A percentile compares a stretch with the other conserved stretches of the same genome.
These are phyloP conservation scores for Salvelinus namaycush DNA, from an alignment of 2,113 vertebrate species.

Conservation along the genomic window DNA sequence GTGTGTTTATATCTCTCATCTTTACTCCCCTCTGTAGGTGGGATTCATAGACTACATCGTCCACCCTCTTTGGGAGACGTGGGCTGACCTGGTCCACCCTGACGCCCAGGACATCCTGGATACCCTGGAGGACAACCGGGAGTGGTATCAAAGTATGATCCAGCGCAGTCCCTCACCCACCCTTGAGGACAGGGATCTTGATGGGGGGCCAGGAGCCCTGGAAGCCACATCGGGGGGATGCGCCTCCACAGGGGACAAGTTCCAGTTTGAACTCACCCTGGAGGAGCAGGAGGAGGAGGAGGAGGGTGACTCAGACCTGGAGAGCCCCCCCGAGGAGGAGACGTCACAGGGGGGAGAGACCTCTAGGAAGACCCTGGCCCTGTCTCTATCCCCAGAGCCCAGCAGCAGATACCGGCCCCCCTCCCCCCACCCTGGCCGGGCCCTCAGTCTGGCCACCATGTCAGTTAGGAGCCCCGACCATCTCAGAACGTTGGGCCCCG, in stretches of 20 bases:
- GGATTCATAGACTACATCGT: constrained; percentile 92
- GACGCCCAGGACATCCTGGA: constrained; percentile 91
- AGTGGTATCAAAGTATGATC: constrained; percentile 96
- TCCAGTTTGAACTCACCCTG: constrained; percentile 85
- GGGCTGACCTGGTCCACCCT: constrained; percentile 90
- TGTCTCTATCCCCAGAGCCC: constrained; percentile 51
- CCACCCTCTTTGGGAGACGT: constrained; percentile 92
- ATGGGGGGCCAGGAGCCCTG: constrained; percentile 5
- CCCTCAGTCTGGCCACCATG: constrained; percentile 49
- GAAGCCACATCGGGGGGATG: constrained; percentile 29
- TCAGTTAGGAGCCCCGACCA: constrained; percentile 51
- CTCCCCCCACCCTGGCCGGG: constrained; percentile 47
- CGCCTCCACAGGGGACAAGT: constrained; percentile 70
- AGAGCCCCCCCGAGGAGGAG: constrained; percentile 76
- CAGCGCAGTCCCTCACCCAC: constrained; percentile 79
- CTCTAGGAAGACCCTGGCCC: constrained; percentile 40
- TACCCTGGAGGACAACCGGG: constrained; percentile 89
- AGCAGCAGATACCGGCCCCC: constrained; percentile 50
- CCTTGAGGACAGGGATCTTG: constrained; percentile 16
- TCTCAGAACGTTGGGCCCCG: constrained; percentile 41
- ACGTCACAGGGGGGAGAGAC: constrained; percentile 39
- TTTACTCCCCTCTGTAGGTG: constrained; percentile 69
- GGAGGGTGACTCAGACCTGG: constrained; percentile 72
- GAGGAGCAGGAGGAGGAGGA: constrained; percentile 75
- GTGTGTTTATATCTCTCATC: not conserved